Base-by-base conservation (phyloP, 2,888 invertebrate genomes). In the Allophyes oxyacanthae region DNA sequence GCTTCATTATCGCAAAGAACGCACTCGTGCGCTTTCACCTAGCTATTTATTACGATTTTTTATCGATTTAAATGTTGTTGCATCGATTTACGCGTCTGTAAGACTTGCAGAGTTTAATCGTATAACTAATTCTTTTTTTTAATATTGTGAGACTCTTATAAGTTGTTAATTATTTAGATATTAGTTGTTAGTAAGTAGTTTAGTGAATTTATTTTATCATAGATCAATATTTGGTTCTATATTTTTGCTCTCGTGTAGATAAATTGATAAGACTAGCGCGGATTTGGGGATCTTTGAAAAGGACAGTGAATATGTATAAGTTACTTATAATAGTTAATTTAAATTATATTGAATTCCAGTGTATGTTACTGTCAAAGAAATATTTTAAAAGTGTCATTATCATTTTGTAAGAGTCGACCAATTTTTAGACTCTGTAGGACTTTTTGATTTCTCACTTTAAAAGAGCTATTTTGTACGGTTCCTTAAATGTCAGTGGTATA, bases 41-140 rank as follows among this genome's bases (percentile, higher is more conserved):
- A 82, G 74, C 85, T 89, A 87, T 88, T 85, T 84, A 66, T 71
- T 63, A 67, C 77, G 77, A 78, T 77, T 83, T 81, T 79, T 78
- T 78, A 78, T 80, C 78, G 63, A 82, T 84, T 82, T 77, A 73
- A 83, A 82, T 77, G 81, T 88, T 85, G 85, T 87, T 88, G 79
- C 76, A 80, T 79, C 76, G 73, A 70, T 76, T 75, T 64, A 78
- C 76, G 77, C 71, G 85, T 87, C 83, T 86, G 79, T 81, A 78
- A 87, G 87, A 88, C 87, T 81, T 75, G 77, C 71, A 77, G 74
- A 71, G 78, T 79, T 78, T 72, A 69, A 78, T 71, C 75, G 74
- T 77, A 75, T 70, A 53, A 55, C 45, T 69, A 45, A 38, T 69
- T 43, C 59, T 63, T 45, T 51, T 67, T 64, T 73, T 64, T 36